Evolutionary conservation across 92 coral and sea anemone genomes (phyloP), one percentile per base, ranked within the genome.

Genomic region (Palythoa heliodiscus): DNA sequence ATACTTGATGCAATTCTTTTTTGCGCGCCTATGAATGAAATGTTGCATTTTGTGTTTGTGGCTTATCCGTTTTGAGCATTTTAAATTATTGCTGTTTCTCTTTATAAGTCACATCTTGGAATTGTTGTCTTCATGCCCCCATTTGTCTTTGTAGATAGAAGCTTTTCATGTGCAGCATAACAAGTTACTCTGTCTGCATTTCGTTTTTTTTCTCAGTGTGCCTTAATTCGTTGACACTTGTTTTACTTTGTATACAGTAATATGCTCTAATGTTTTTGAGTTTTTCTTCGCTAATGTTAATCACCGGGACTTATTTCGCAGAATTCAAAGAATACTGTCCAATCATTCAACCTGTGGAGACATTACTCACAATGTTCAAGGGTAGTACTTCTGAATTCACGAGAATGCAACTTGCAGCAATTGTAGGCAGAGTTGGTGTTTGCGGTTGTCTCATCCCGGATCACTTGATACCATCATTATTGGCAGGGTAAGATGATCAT

Each of bases 391-490:
- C 91, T 48, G 88, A 89, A 76, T 87, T 73, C 83, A 82, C 91
- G 29, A 82, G 89, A 73, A 71, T 87, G 39, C 91, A 86, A 76
- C 60, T 94, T 24, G 87, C 89, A 12, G 77, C 83, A 11, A 90
- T 95, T 73, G 58, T 94, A 11, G 93, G 84, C 29, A 92, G 90
- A 72, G 92, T 88, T 70, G 98, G 98, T 16, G 88, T 94, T 9
- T 94, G 98, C 53, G 76, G 90, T 74, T 92, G 98, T 60, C 75
- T 92, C 19, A 84, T 91, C 75, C 93, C 98, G 20, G 93, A 90
- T 58, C 83, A 78, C 20, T 64, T 94, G 16, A 82, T 94, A 37
- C 76, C 95, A 52, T 82, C 93, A 0, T 83, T 94, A 60, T 66
- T 94, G 24, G 78, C 86, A 71, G 91, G 92, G 98, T 94, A 90